phyloP scores from a whole-genome alignment of 2,797 vertebrate species.

The Alouatta caraya region DNA sequence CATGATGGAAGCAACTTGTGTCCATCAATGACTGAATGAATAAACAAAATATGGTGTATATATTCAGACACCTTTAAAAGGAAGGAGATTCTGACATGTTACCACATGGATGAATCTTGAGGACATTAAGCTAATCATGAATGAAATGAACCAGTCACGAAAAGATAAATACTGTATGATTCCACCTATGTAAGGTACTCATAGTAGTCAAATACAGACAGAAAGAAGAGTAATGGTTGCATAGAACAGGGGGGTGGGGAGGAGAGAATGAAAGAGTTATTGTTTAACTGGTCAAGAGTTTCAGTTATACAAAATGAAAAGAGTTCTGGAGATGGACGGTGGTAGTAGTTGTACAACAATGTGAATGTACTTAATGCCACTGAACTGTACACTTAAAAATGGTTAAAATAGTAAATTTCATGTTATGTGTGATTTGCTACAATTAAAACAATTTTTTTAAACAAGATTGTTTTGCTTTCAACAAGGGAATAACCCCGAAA shows the following conservation, averaged over 20 bases:
- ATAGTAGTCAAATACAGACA: neutral
- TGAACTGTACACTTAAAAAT: neutral
- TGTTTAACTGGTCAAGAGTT: neutral
- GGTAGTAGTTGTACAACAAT: neutral
- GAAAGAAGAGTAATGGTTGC: neutral
- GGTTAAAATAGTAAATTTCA: neutral
- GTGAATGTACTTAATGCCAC: neutral
- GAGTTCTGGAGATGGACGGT: neutral
- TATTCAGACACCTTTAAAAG: neutral
- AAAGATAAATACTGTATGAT: neutral
- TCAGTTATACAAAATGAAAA: neutral
- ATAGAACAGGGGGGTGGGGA: neutral
- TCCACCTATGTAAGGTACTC: neutral
- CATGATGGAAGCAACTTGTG: neutral
- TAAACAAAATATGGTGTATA: neutral
- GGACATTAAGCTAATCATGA: neutral
- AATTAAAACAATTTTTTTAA: neutral
- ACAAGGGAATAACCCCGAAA: neutral
- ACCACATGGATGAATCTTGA: neutral
- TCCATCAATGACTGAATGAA: neutral
- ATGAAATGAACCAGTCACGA: neutral
- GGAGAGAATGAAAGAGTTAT: neutral
- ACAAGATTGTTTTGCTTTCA: neutral
- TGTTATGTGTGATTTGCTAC: neutral
- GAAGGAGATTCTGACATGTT: neutral